Evolutionary conservation across 2,113 vertebrate species (phyloP), one percentile per base, ranked within the genome.

Genomic region (Psammodynastes pulverulentus): DNA sequence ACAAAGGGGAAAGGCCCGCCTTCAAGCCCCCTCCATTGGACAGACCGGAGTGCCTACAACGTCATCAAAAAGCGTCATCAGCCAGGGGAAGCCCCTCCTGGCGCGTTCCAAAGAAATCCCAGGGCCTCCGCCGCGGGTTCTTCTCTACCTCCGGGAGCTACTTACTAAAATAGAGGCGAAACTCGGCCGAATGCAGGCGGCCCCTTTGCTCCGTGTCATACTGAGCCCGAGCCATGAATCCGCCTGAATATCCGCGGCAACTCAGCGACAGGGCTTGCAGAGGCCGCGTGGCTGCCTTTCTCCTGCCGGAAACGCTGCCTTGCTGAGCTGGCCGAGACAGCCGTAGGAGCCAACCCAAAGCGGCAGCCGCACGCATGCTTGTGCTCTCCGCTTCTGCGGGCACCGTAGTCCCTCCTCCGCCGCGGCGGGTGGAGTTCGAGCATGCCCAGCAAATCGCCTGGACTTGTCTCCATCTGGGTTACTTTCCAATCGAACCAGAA

Each of bases 111-210:
- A 72, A 56, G 87, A 21, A 26, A 19, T 89, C 48, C 45, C 34
- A 29, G 24, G 1, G 46, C 21, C 12, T 2, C 3, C 1, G 15
- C 24, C 0, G 9, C 34, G 9, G 7, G 7, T 39, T 10, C 9
- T 21, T 5, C 29, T 19, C 46, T 45, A 3, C 24, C 29, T 3
- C 9, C 0, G 2, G 72, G 90, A 67, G 53, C 93, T 96, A 99
- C 99, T 99, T 97, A 99, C 99, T 99, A 95, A 99, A 98, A 96
- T 98, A 99, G 94, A 99, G 96, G 97, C 99, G 97, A 97, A 98
- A 98, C 86, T 98, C 98, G 1, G 94, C 62, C 1, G 98, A 97
- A 94, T 97, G 96, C 34, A 96, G 97, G 19, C 92, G 97, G 96
- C 99, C 99, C 96, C 98, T 97, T 96, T 96, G 97, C 91, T 99